Percentiles rank a stretch among this genome's conserved stretches.
Conservation (phyloP, 2,797 vertebrate genomes). For the Rhinatrema bivittatum region DNA sequence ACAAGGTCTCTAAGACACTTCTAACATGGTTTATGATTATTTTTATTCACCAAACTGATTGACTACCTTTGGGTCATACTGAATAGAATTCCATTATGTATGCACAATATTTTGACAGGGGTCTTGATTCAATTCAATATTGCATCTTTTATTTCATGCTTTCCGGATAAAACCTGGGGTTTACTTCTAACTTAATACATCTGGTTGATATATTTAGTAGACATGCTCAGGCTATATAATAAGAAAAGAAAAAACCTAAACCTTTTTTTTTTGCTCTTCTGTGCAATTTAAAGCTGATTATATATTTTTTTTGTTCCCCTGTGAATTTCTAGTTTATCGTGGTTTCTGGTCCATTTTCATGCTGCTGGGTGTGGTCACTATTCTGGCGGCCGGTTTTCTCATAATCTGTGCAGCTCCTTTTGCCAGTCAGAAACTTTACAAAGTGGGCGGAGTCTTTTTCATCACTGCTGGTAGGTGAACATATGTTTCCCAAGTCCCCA, state of each 20-base stretch:
- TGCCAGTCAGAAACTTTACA: conserved; percentile 78
- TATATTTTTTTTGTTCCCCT: not conserved
- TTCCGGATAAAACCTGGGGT: conserved; percentile 1
- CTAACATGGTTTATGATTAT: no score
- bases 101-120: not conserved
- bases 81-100: no score
- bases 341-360: conserved; percentile 92
- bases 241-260: conserved; percentile 1
- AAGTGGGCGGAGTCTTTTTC: conserved; percentile 83
- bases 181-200: conserved; percentile 1
- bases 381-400: conserved; percentile 75
- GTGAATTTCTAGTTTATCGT: conserved; percentile 75
- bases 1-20: no score
- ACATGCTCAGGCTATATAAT: no score
- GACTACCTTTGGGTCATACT: no score
- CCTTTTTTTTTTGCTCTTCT: not conserved
- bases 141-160: conserved; percentile 1
- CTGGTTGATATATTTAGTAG: not conserved
- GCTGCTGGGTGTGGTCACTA: conserved; percentile 78
- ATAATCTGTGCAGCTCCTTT: conserved; percentile 95
- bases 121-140: not conserved
- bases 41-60: no score
- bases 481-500: not conserved
- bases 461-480: conserved; percentile 69
- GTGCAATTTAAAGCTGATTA: not conserved